These are phyloP conservation scores for Mastomys coucha DNA, from an alignment of 2,113 vertebrate species.

Conservation along the genomic window DNA sequence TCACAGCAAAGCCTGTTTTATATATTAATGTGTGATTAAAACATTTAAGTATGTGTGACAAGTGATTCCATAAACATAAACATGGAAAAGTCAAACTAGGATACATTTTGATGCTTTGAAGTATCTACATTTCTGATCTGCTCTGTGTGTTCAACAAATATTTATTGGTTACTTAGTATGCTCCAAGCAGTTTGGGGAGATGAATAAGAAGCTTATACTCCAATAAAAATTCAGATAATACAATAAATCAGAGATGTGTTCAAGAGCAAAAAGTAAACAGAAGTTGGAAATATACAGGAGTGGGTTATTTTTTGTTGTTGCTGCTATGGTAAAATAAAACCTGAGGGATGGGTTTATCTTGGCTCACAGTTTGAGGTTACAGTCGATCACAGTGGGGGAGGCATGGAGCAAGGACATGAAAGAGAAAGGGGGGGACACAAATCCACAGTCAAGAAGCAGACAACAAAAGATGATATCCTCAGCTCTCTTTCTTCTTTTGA, in stretches of 20 bases:
- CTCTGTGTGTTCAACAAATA: neutral
- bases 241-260: neutral
- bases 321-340: neutral
- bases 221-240: neutral
- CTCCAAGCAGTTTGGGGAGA: neutral
- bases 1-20: neutral
- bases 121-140: neutral
- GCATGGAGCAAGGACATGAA: neutral
- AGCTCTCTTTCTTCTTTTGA: neutral
- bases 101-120: neutral
- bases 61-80: neutral
- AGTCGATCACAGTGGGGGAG: accelerated
- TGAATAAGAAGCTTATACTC: neutral
- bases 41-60: neutral
- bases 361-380: neutral
- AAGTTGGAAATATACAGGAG: accelerated
- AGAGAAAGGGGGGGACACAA: too few species aligned
- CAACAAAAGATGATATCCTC: too few species aligned
- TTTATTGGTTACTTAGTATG: neutral
- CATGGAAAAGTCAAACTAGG: neutral
- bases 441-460: neutral
- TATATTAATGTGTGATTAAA: neutral
- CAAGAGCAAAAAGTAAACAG: neutral
- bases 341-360: neutral
- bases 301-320: neutral